A percentile compares a stretch with the other conserved stretches of the same genome.
Conservation (phyloP, 2,113 vertebrate species). For the Gorilla gorilla region DNA sequence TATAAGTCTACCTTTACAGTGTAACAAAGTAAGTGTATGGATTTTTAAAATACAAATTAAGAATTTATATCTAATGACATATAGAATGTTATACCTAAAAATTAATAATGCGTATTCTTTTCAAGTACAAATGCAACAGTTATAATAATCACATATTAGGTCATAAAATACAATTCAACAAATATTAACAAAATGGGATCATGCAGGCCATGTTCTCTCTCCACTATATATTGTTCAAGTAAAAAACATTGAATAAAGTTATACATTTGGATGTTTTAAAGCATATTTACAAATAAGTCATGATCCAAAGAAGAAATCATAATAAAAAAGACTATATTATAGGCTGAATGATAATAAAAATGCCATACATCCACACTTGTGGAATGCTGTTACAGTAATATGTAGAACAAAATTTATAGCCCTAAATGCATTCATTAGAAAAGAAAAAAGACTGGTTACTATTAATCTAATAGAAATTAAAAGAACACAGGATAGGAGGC, state of each 20-base stretch:
- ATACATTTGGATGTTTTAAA: not conserved
- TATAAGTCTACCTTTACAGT: rapidly evolving
- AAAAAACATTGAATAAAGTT: not conserved
- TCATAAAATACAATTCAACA: not conserved
- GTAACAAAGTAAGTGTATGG: no score
- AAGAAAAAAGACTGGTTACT: not conserved
- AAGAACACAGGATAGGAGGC: not conserved
- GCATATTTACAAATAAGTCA: not conserved
- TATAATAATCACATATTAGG: not conserved
- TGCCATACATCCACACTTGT: not conserved
- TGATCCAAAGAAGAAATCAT: not conserved
- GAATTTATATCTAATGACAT: not conserved
- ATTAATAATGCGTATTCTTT: not conserved
- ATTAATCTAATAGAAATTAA: not conserved
- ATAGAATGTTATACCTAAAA: not conserved
- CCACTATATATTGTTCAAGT: not conserved
- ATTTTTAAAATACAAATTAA: not conserved
- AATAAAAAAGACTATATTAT: not conserved
- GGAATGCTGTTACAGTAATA: not conserved
- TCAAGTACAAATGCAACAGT: not conserved
- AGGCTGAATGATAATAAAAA: not conserved
- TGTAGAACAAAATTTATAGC: not conserved
- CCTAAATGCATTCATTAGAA: no score
- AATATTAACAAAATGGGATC: not conserved
- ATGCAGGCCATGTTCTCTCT: not conserved